A percentile compares a stretch with the other conserved stretches of the same genome.
Evolutionary conservation across 92 coral and sea anemone species (phyloP).

Genomic region (Pocillopora meandrina): DNA sequence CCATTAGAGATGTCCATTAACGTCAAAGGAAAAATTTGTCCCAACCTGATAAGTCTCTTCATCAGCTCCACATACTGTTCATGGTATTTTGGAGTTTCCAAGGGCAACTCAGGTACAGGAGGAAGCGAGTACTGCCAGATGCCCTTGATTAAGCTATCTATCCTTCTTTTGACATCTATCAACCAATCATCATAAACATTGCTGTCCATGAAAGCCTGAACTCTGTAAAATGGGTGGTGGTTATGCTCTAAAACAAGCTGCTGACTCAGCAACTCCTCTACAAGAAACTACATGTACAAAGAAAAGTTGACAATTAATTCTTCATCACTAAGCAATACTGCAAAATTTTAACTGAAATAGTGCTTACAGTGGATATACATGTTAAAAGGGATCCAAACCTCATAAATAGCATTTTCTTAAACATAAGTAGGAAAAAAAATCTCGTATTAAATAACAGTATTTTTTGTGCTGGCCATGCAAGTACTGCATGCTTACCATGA

Average conservation of each 20-base stretch:
- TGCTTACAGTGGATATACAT: too few species aligned
- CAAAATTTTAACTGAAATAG: too few species aligned
- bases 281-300: slow-evolving; percentile 58
- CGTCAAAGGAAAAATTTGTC: not conserved
- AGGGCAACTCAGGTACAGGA: slow-evolving; percentile 63
- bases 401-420: too few species aligned
- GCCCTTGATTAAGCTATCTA: slow-evolving; percentile 62
- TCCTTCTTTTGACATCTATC: slow-evolving; percentile 63
- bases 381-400: too few species aligned
- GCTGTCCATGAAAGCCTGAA: slow-evolving; percentile 85
- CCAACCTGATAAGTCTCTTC: slow-evolving; percentile 74
- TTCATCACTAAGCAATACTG: too few species aligned
- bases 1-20: not conserved
- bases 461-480: too few species aligned
- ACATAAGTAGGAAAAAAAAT: too few species aligned
- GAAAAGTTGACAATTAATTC: not conserved
- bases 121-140: slow-evolving; percentile 79
- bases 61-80: slow-evolving; percentile 65
- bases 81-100: slow-evolving; percentile 70
- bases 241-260: slow-evolving; percentile 68
- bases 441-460: too few species aligned
- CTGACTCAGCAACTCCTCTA: slow-evolving; percentile 75
- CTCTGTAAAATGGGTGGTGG: slow-evolving; percentile 87
- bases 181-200: slow-evolving; percentile 89
- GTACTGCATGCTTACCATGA: too few species aligned